A percentile compares a stretch with the other conserved stretches of the same genome.
phyloP scores from a whole-genome alignment of 2,797 vertebrate genomes.

The Peromyscus melanophrys region DNA sequence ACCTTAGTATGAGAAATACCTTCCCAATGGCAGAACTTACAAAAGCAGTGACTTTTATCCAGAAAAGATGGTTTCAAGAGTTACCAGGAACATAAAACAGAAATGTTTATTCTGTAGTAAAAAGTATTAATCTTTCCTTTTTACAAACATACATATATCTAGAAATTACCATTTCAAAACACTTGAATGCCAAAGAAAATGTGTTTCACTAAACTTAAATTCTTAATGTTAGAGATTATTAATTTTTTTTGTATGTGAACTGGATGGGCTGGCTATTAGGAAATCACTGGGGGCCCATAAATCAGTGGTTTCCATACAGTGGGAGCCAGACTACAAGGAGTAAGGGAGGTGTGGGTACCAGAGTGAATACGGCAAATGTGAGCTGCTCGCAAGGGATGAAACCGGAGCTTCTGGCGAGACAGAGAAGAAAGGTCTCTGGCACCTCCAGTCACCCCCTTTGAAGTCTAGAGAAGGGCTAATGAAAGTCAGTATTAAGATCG shows the following conservation, averaged over 20 bases:
- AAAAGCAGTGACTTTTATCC: conserved; percentile 50
- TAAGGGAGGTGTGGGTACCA: background rate
- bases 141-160: conserved; percentile 43
- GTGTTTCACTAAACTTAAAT: conserved; percentile 30
- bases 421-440: background rate
- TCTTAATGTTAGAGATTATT: conserved; percentile 6
- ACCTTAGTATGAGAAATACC: conserved; percentile 59
- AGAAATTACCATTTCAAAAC: conserved; percentile 46
- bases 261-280: background rate
- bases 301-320: background rate
- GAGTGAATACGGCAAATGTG: background rate
- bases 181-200: conserved; percentile 11
- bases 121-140: conserved; percentile 23
- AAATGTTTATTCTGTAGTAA: conserved; percentile 38
- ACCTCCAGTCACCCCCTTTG: background rate
- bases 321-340: background rate
- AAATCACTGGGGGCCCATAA: background rate
- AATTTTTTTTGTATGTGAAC: background rate
- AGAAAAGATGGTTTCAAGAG: conserved; percentile 50
- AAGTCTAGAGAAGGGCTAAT: conserved; percentile 21
- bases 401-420: background rate
- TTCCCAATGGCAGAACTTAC: conserved; percentile 27
- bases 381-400: background rate
- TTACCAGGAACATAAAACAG: conserved; percentile 50
- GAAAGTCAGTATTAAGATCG: background rate